These are phyloP conservation scores for Diabrotica balteata DNA, from an alignment of 2,888 invertebrate genomes.

Conservation along the genomic window DNA sequence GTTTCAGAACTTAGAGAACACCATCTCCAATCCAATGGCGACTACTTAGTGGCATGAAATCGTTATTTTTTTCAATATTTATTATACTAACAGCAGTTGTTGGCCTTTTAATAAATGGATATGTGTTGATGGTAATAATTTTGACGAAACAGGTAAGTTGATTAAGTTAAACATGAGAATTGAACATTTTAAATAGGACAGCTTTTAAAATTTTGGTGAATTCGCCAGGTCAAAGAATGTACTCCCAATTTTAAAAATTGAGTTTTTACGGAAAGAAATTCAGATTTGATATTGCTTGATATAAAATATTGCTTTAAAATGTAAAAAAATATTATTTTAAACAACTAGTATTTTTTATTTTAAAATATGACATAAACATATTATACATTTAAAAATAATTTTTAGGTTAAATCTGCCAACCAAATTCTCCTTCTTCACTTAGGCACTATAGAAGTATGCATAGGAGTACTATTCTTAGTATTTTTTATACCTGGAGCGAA, in stretches of 20 bases:
- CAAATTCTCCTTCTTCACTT: slow-evolving; percentile 77
- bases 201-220: too few species aligned
- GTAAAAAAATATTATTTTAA: too few species aligned
- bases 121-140: slow-evolving; percentile 75
- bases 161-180: too few species aligned
- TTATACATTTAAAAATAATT: slow-evolving; percentile 29
- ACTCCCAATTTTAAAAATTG: too few species aligned
- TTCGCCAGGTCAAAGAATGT: too few species aligned
- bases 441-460: slow-evolving; percentile 72
- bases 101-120: slow-evolving; percentile 77
- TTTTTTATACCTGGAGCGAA: slow-evolving; percentile 64
- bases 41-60: slow-evolving; percentile 67
- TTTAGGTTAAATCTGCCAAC: slow-evolving; percentile 71
- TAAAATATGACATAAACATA: too few species aligned
- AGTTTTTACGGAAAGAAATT: too few species aligned
- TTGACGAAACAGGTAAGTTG: slow-evolving; percentile 72
- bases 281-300: too few species aligned
- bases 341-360: background rate
- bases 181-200: too few species aligned
- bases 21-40: slow-evolving; percentile 26
- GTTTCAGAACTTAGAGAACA: too few species aligned
- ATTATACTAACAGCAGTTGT: slow-evolving; percentile 74
- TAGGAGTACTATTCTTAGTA: slow-evolving; percentile 69
- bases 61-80: slow-evolving; percentile 71
- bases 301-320: too few species aligned